phyloP scores from a whole-genome alignment of 2,888 invertebrate genomes.

The Leucania comma region DNA sequence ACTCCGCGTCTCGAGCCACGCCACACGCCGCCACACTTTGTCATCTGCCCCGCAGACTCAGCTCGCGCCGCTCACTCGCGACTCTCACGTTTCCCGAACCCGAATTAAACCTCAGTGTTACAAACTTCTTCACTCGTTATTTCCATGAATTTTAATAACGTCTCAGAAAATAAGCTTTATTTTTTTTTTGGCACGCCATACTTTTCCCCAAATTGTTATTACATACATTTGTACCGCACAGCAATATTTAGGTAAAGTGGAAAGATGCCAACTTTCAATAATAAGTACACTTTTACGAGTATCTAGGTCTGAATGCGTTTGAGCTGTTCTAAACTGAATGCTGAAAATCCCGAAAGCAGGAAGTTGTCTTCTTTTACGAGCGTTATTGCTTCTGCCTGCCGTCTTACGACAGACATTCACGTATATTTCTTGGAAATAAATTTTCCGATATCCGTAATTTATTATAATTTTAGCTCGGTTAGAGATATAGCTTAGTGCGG shows the following conservation, averaged over 20 bases:
- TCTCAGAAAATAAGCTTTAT: conserved; percentile 61
- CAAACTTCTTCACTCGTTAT: conserved; percentile 59
- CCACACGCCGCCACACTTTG: conserved; percentile 68
- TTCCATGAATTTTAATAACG: conserved; percentile 66
- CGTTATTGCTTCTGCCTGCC: conserved; percentile 60
- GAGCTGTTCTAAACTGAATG: conserved; percentile 66
- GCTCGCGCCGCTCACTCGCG: conserved; percentile 67
- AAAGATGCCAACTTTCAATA: conserved; percentile 81
- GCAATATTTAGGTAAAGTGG: conserved; percentile 79
- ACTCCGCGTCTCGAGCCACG: conserved; percentile 55
- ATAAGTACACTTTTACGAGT: conserved; percentile 70
- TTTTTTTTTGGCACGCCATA: conserved; percentile 72
- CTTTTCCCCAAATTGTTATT: conserved; percentile 73
- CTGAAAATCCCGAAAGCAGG: conserved; percentile 64
- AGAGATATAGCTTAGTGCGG: conserved; percentile 35
- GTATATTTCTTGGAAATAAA: conserved; percentile 40
- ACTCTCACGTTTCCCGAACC: conserved; percentile 63
- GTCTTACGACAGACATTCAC: conserved; percentile 38
- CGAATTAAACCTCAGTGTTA: conserved; percentile 71
- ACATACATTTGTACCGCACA: conserved; percentile 72
- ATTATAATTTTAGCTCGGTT: conserved; percentile 49
- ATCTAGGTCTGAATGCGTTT: conserved; percentile 65
- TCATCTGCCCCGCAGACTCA: conserved; percentile 72
- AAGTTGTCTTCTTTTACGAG: conserved; percentile 68
- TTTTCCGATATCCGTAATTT: conserved; percentile 49